Base-by-base conservation (phyloP, 2,113 vertebrate species). In the Brachypteracias leptosomus region DNA sequence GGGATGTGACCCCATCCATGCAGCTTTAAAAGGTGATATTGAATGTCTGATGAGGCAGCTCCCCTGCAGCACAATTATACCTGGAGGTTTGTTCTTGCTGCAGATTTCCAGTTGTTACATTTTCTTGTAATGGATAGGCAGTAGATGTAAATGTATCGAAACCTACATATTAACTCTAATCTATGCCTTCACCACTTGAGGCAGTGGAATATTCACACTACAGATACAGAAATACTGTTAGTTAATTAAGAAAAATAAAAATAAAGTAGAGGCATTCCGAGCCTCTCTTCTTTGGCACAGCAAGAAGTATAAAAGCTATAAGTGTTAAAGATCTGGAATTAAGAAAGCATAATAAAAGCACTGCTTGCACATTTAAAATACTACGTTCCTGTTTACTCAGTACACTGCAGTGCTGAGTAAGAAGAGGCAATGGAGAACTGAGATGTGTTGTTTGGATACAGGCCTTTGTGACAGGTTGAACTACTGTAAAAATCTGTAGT, bases 211-310 rank as follows among this genome's bases (percentile, higher is more conserved):
- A 28, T 13, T 54, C 25, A 72, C 67, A 44, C 31, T 84, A 66
- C 17, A 31, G 46, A 35, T 54, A 54, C 74, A 81, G 65, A 93
- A 91, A 96, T 67, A 65, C 13, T 63, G 52, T 75, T 94, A 91
- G 51, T 67, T 76, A 82, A 71, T 79, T 8, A 72, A 79, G 68
- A 84, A 85, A 74, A 88, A 80, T 38, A 88, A 24, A 85, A 74
- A 47, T 24, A 51, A 54, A 49, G 29, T 24, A 40, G 57, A 90
- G 77, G 71, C 72, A 25, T 68, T 75, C 71, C 25, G 17, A 79
- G 40, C 68, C 90, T 85, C 80, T 92, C 63, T 55, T 58, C 88
- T 97, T 95, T 96, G 96, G 95, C 65, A 91, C 12, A 4, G 67
- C 52, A 84, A 80, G 85, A 93, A 91, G 33, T 90, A 88, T n/a